A percentile compares a stretch with the other conserved stretches of the same genome.
Conservation (phyloP, 2,888 invertebrate species). For the Tetheella fluctuosa region DNA sequence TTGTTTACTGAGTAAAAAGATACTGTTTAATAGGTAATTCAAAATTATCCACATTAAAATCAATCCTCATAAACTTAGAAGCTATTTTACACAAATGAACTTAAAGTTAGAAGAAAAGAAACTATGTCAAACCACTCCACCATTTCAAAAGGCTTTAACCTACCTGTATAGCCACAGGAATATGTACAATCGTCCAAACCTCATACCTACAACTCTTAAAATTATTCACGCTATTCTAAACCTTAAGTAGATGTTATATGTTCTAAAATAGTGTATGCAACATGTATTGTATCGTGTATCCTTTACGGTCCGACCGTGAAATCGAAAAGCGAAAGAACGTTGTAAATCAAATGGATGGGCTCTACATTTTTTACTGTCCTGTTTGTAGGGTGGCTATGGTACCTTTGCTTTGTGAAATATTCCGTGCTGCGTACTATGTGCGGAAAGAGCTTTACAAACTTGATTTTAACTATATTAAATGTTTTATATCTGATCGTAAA, state of each 20-base stretch:
- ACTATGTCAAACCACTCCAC: constrained; percentile 2
- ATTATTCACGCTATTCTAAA: constrained; percentile 1
- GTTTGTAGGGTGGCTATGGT: constrained; percentile 39
- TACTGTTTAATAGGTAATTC: too few species aligned
- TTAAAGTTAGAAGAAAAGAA: background rate
- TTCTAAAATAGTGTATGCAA: background rate
- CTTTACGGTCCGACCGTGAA: constrained; percentile 51
- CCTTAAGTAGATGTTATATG: constrained; percentile 2
- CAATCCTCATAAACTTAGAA: background rate
- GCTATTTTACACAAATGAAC: background rate
- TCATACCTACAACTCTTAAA: background rate
- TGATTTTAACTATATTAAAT: too few species aligned
- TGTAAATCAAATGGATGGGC: constrained; percentile 60
- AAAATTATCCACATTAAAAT: too few species aligned
- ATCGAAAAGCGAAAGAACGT: constrained; percentile 54
- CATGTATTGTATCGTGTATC: constrained; percentile 13
- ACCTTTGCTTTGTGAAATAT: constrained; percentile 14
- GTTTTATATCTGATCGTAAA: too few species aligned
- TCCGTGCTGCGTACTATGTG: constrained; percentile 16
- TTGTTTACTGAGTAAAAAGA: background rate
- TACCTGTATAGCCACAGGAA: constrained; percentile 7
- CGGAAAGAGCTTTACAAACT: background rate
- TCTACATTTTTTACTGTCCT: constrained; percentile 56
- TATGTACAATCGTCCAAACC: background rate
- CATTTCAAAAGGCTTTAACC: background rate